Evolutionary conservation across 1,140 invertebrate species (phyloP).

Genomic region (Caenorhabditis briggsae): DNA sequence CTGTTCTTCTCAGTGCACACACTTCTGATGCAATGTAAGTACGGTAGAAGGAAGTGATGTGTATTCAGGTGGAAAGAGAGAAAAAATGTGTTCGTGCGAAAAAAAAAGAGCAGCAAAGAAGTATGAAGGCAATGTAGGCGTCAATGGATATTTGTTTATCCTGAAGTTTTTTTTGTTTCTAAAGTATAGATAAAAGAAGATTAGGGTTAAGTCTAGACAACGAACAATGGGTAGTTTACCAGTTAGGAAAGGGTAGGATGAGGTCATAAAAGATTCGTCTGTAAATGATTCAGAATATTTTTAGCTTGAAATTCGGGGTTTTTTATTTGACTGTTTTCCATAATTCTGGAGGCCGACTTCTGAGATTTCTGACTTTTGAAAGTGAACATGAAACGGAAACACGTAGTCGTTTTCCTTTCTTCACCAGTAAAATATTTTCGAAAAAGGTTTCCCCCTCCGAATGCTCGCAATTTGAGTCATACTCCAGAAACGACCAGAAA

Average conservation of each 20-base stretch:
- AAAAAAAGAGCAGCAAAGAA: not conserved
- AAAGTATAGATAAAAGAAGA: too few species aligned
- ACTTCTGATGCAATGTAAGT: conserved; percentile 44
- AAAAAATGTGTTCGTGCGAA: not conserved
- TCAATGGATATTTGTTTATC: too few species aligned
- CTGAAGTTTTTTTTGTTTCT: too few species aligned
- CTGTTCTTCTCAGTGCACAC: conserved; percentile 36
- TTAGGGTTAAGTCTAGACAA: too few species aligned
- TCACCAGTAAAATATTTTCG: not conserved
- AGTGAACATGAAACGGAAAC: not conserved
- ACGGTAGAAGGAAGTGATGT: conserved; percentile 16
- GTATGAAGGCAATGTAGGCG: too few species aligned
- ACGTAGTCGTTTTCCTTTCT: not conserved
- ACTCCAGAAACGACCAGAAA: not conserved
- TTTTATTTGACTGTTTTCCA: not conserved
- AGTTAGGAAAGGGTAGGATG: not conserved
- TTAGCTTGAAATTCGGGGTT: not conserved
- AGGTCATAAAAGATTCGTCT: not conserved
- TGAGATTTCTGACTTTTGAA: not conserved
- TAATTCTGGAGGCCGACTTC: too few species aligned
- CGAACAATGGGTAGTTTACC: too few species aligned
- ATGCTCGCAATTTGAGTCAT: not conserved
- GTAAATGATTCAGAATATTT: not conserved
- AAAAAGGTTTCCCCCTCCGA: not conserved
- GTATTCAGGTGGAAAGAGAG: not conserved